These are phyloP conservation scores for Venustaconcha ellipsiformis DNA, from an alignment of 1,140 invertebrate species.

Conservation along the genomic window DNA sequence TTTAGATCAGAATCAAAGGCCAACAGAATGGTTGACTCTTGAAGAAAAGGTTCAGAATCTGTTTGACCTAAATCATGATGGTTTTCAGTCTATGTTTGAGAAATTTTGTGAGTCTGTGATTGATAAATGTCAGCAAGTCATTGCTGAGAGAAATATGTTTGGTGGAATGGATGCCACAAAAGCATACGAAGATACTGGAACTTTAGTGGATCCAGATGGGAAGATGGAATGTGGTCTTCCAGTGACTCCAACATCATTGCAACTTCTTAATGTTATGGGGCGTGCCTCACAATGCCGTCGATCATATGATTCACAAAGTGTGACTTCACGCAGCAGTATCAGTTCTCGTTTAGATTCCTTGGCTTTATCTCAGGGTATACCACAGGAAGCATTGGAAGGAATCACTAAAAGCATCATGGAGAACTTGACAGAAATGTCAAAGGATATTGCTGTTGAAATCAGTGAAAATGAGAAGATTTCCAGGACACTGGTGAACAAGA, in stretches of 20 bases:
- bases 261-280: neutral
- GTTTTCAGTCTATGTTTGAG: conserved; percentile 21
- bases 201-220: neutral
- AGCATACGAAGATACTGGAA: neutral
- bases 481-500: too few species aligned
- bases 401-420: conserved; percentile 18
- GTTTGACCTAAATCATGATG: conserved; percentile 18
- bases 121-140: conserved; percentile 15
- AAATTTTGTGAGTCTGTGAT: conserved; percentile 20
- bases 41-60: conserved; percentile 23
- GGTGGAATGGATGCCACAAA: neutral
- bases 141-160: conserved; percentile 27
- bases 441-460: conserved; percentile 17
- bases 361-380: conserved; percentile 19
- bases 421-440: conserved; percentile 9
- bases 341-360: neutral
- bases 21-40: conserved; percentile 27
- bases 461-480: neutral
- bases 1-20: conserved; percentile 18
- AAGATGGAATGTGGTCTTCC: neutral
- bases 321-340: neutral
- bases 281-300: neutral
- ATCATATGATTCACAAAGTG: neutral
- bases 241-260: neutral
- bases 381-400: conserved; percentile 13